Conservation (phyloP, 2,797 vertebrate genomes). For the Xenops minutus region DNA sequence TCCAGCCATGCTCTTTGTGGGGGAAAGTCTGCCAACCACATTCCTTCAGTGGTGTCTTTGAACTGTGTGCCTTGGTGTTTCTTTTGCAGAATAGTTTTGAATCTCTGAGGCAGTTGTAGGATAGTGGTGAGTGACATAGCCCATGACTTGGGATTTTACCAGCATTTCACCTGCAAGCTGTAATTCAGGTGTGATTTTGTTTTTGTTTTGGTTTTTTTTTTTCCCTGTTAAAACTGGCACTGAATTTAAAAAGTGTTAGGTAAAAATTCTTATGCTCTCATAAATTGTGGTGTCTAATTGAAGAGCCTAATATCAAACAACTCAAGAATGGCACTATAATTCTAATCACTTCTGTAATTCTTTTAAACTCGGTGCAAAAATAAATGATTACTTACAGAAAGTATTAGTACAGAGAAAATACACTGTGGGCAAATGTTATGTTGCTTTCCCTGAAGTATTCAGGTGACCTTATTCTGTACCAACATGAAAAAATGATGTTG, state of each 20-base stretch:
- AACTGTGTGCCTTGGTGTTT: neutral
- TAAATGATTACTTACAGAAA: neutral
- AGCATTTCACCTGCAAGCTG: neutral
- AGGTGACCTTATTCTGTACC: conserved; percentile 21
- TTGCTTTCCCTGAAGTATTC: neutral
- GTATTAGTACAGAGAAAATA: neutral
- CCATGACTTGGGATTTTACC: neutral
- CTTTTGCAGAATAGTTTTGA: neutral
- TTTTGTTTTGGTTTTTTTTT: too few species aligned
- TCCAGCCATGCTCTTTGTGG: neutral
- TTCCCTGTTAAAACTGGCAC: neutral
- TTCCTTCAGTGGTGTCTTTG: neutral
- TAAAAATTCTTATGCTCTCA: neutral
- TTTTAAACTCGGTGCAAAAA: neutral
- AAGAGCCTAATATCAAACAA: neutral
- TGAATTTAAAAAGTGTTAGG: neutral
- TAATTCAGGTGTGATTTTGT: too few species aligned
- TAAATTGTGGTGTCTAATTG: neutral
- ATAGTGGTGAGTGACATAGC: neutral
- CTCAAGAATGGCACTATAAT: neutral
- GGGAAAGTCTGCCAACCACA: neutral
- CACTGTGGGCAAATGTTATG: neutral
- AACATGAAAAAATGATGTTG: neutral
- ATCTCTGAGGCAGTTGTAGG: neutral
- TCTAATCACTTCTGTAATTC: neutral